phyloP scores from a whole-genome alignment of 2,797 vertebrate genomes.

The Sphenodon punctatus region DNA sequence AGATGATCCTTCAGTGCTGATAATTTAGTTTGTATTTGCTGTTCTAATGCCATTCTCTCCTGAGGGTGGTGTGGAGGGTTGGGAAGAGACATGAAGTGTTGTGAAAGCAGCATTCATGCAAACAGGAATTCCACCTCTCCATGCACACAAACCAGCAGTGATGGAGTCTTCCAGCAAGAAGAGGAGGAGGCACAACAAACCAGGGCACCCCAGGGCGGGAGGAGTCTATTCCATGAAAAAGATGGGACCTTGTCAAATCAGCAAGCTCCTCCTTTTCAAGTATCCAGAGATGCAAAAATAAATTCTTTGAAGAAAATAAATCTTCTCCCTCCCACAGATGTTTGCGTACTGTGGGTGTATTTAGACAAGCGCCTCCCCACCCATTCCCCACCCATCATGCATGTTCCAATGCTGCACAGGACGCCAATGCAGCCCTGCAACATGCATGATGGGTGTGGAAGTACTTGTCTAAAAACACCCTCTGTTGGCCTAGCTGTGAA shows the following conservation, averaged over 20 bases:
- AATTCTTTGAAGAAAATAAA: conserved; percentile 45
- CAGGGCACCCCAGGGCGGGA: conserved; percentile 64
- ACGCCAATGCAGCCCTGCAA: no score
- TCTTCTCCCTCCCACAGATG: conserved; percentile 57
- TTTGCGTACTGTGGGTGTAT: conserved; percentile 98
- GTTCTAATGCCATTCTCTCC: conserved; percentile 92
- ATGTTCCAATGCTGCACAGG: no score
- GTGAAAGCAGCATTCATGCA: conserved; percentile 34
- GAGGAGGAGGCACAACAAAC: conserved; percentile 33
- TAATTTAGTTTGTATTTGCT: conserved; percentile 92
- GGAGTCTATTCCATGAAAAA: conserved; percentile 56
- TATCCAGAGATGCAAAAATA: conserved; percentile 76
- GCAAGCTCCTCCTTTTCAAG: conserved; percentile 61
- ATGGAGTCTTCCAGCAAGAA: conserved; percentile 70
- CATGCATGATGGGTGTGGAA: no score
- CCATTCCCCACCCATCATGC: no score
- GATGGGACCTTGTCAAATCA: conserved; percentile 62
- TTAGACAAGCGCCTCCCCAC: no score
- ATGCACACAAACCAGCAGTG: conserved; percentile 63
- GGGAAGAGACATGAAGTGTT: conserved; percentile 33
- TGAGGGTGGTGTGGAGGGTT: conserved; percentile 81
- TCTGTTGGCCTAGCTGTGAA: conserved; percentile 98
- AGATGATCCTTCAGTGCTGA: conserved; percentile 94
- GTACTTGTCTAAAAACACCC: no score
- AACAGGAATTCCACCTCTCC: conserved; percentile 59